Percentiles rank a stretch among this genome's conserved stretches.
Conservation (phyloP, 2,113 vertebrate species). For the Rhabdornis inornatus region DNA sequence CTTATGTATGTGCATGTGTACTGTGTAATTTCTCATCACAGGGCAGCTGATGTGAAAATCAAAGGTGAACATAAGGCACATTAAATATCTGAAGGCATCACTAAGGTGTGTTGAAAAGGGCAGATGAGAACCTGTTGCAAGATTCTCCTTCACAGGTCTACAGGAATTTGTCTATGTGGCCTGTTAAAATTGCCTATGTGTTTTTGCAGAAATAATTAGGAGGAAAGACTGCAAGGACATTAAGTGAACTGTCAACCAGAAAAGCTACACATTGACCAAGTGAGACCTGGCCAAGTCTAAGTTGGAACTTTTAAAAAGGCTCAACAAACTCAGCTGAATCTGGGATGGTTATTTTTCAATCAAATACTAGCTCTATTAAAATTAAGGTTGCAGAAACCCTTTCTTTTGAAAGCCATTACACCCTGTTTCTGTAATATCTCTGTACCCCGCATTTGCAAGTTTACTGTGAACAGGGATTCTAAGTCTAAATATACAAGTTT, state of each 20-base stretch:
- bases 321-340: neutral
- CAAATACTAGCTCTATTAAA: neutral
- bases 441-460: neutral
- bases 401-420: neutral
- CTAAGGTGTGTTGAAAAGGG: neutral
- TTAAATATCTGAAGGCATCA: neutral
- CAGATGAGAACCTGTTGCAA: neutral
- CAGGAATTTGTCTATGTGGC: neutral
- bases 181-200: neutral
- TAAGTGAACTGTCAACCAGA: neutral
- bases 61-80: neutral
- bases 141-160: neutral
- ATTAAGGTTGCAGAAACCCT: neutral
- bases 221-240: neutral
- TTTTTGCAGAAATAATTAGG: neutral
- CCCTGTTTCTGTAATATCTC: neutral
- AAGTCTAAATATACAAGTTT: neutral
- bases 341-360: neutral
- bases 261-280: neutral
- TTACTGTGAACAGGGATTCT: neutral
- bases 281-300: neutral
- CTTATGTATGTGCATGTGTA: neutral
- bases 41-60: neutral
- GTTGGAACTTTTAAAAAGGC: neutral
- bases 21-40: neutral